A percentile compares a stretch with the other conserved stretches of the same genome.
These are phyloP conservation scores for Symphodus melops DNA, from an alignment of 2,113 vertebrate species.

Conservation along the genomic window DNA sequence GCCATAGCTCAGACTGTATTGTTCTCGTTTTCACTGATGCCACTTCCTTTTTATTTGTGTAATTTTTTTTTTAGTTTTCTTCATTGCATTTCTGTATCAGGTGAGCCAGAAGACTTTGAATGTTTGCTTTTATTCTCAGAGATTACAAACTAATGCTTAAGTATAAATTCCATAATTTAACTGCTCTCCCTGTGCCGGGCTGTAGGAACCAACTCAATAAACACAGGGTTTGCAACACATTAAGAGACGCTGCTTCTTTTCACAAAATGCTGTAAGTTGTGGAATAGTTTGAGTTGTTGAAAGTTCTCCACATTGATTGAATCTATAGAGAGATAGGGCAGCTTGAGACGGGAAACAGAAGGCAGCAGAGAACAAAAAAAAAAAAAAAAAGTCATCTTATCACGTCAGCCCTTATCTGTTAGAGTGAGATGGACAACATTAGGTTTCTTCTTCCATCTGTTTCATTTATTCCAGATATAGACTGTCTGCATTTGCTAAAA, in stretches of 20 bases:
- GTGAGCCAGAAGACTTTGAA: constrained; percentile 12
- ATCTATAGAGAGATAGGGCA: constrained; percentile 22
- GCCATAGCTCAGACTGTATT: neutral
- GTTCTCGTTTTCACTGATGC: constrained; percentile 26
- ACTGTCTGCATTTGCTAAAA: constrained; percentile 3
- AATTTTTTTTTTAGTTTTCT: no score
- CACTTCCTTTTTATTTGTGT: constrained; percentile 4
- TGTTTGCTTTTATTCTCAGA: constrained; percentile 30
- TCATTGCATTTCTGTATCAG: constrained; percentile 12
- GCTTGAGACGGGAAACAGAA: neutral
- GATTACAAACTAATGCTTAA: constrained; percentile 23
- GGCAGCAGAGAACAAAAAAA: neutral
- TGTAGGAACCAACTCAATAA: constrained; percentile 50
- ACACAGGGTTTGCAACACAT: constrained; percentile 26
- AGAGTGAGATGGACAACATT: neutral
- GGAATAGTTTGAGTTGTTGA: constrained; percentile 14
- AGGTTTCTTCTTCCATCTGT: constrained; percentile 2
- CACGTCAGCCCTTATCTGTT: constrained; percentile 6
- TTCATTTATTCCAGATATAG: constrained; percentile 12
- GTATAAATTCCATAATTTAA: constrained; percentile 28
- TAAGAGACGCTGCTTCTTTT: constrained; percentile 6
- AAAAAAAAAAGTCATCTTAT: constrained; percentile 1
- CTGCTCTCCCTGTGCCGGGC: constrained; percentile 11
- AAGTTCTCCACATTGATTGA: constrained; percentile 24
- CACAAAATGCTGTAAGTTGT: constrained; percentile 4